Evolutionary conservation across 2,888 invertebrate species (phyloP).

Genomic region (Pseudanteris insignis): DNA sequence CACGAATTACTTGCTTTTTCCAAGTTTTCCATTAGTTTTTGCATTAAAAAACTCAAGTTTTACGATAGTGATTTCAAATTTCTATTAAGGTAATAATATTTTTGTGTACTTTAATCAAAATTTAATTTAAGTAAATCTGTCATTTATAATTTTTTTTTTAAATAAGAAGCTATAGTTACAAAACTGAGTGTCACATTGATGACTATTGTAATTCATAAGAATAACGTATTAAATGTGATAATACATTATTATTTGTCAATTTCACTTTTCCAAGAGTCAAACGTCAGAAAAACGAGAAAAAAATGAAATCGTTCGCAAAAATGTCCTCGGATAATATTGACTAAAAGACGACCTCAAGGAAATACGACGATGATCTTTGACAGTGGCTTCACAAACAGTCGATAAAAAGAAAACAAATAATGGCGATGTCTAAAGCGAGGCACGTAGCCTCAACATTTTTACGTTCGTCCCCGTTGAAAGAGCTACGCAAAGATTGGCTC

Average conservation of each 20-base stretch:
- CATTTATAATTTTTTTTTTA: too few species aligned
- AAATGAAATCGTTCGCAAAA: slow-evolving; percentile 19
- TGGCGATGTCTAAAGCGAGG: slow-evolving; percentile 27
- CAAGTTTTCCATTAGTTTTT: too few species aligned
- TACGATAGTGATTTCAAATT: too few species aligned
- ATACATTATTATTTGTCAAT: slow-evolving; percentile 15
- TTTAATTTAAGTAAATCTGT: too few species aligned
- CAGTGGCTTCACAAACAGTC: slow-evolving; percentile 38
- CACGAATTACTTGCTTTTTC: too few species aligned
- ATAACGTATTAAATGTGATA: too few species aligned
- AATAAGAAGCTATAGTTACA: too few species aligned
- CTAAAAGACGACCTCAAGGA: slow-evolving; percentile 33
- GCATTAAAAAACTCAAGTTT: too few species aligned
- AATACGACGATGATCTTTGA: slow-evolving; percentile 38
- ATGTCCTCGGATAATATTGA: slow-evolving; percentile 30
- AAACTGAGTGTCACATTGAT: too few species aligned
- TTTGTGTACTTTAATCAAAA: too few species aligned
- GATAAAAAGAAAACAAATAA: slow-evolving; percentile 38
- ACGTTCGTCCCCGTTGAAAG: slow-evolving; percentile 14
- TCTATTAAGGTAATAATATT: too few species aligned
- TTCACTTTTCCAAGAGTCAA: slow-evolving; percentile 24
- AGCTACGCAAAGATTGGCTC: slow-evolving; percentile 23
- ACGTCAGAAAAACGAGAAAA: slow-evolving; percentile 21
- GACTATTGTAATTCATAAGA: too few species aligned
- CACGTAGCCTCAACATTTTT: slow-evolving; percentile 21